phyloP scores from a whole-genome alignment of 2,888 invertebrate species.

The Nomada hirtipes region DNA sequence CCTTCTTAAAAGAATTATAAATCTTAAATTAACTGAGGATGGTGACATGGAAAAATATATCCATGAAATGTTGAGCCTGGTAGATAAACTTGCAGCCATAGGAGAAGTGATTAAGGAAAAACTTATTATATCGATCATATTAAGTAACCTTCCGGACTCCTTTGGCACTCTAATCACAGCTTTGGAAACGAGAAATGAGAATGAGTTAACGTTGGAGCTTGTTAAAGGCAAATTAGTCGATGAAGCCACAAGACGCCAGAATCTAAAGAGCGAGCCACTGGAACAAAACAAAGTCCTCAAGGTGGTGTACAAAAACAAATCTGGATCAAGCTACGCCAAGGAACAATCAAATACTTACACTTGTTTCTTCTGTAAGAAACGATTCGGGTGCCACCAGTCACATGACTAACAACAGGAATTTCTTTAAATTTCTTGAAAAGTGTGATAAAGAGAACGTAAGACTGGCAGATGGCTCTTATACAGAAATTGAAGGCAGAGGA shows the following conservation, averaged over 20 bases:
- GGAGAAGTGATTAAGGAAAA: no score
- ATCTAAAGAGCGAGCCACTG: not conserved
- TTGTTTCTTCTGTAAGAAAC: constrained; percentile 32
- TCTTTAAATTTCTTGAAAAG: not conserved
- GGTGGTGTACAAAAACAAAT: not conserved
- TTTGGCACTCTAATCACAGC: constrained; percentile 11
- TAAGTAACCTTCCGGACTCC: constrained; percentile 7
- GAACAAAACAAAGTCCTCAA: not conserved
- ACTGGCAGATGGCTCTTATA: constrained; percentile 51
- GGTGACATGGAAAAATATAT: no score
- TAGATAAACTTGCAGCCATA: no score
- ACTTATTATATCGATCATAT: not conserved
- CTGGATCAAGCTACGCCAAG: no score
- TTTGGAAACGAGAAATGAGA: constrained; percentile 6
- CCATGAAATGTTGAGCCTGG: no score
- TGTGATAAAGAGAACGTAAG: constrained; percentile 20
- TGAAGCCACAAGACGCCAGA: constrained; percentile 17
- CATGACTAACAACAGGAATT: no score
- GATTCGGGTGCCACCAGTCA: no score
- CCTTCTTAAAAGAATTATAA: no score
- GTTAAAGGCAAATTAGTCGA: constrained; percentile 24
- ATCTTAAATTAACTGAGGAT: no score
- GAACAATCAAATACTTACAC: not conserved
- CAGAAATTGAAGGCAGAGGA: constrained; percentile 60
- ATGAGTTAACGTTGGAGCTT: not conserved